Base-by-base conservation (phyloP, 2,113 vertebrate species). In the Macquaria ambigua region DNA sequence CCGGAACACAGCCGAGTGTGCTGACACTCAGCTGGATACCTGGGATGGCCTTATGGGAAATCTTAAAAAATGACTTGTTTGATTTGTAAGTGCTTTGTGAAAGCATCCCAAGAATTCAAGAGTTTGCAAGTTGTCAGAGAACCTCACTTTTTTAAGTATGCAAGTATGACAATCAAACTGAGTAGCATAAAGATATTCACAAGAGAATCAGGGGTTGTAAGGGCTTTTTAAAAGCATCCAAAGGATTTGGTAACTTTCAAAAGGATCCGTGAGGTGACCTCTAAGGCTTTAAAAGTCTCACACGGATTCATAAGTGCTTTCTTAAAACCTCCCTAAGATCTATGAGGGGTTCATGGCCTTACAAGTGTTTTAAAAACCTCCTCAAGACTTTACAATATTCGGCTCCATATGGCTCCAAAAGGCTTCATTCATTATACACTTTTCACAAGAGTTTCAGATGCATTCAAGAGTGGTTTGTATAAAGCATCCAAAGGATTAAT, bases 321-420 rank as follows among this genome's bases (percentile, higher is more conserved):
- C 41, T 28, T 62, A 15, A 70, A 52, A 63, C 46, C 4, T 34
- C 28, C 55, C 68, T 63, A 80, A 72, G 67, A 28, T 46, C 74
- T 8, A 8, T 18, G 14, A 28, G 12, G 8, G 8, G 2, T 52
- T 71, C 23, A 53, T 39, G 55, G 15, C 9, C 28, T 37, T 34
- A 11, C 4, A 8, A 1, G 2, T 55, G 15, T 14, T 56, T 58
- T 8, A 58, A 7, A 48, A 46, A 58, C 10, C 11, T 15, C 18
- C 63, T 11, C 62, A 46, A 58, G 34, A 34, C 50, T 23, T 56
- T 3, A 56, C 46, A 52, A 18, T 20, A 53, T 21, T 18, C 7
- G 8, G 6, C 52, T 53, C 50, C 5, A 8, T 7, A 20, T 20
- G 23, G 23, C 23, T 25, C 10, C 4, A 25, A n/a, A 53, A 12